phyloP scores from a whole-genome alignment of 2,888 invertebrate species.

The Hydroisotoma schaefferi region DNA sequence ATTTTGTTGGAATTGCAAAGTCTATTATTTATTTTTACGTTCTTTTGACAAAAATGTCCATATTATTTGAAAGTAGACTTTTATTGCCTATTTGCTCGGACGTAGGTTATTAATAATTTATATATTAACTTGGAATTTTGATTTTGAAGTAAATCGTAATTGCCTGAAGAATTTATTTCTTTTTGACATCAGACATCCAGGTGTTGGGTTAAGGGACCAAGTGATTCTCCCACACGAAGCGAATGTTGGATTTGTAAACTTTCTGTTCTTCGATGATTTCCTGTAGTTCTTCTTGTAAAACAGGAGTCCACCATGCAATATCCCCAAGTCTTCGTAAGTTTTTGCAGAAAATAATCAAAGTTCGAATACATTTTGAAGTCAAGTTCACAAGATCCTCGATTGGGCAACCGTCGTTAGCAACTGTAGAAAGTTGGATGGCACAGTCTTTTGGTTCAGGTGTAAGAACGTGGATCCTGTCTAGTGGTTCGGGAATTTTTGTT shows the following conservation, averaged over 20 bases:
- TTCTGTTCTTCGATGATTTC: conserved; percentile 22
- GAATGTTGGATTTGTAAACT: conserved; percentile 7
- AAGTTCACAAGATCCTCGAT: conserved; percentile 29
- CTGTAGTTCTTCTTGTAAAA: conserved; percentile 22
- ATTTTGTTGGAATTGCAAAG: neutral
- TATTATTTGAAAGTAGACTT: too few species aligned
- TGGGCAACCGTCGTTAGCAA: neutral
- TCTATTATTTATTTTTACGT: neutral
- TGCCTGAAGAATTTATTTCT: too few species aligned
- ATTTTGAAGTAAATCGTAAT: too few species aligned
- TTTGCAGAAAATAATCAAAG: conserved; percentile 21
- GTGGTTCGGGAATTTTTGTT: neutral
- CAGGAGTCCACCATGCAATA: conserved; percentile 25
- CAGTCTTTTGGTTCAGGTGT: neutral
- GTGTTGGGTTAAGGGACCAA: too few species aligned
- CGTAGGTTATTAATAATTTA: too few species aligned
- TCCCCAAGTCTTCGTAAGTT: conserved; percentile 31
- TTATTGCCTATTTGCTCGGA: too few species aligned
- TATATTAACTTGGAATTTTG: too few species aligned
- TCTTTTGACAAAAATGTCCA: neutral
- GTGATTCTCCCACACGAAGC: conserved; percentile 36
- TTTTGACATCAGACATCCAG: too few species aligned
- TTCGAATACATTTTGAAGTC: conserved; percentile 14
- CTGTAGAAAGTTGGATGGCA: neutral
- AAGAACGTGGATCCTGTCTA: neutral